Percentiles rank a stretch among this genome's conserved stretches.
Evolutionary conservation across 2,888 invertebrate genomes (phyloP).

Genomic region (Aspidapion aeneum): DNA sequence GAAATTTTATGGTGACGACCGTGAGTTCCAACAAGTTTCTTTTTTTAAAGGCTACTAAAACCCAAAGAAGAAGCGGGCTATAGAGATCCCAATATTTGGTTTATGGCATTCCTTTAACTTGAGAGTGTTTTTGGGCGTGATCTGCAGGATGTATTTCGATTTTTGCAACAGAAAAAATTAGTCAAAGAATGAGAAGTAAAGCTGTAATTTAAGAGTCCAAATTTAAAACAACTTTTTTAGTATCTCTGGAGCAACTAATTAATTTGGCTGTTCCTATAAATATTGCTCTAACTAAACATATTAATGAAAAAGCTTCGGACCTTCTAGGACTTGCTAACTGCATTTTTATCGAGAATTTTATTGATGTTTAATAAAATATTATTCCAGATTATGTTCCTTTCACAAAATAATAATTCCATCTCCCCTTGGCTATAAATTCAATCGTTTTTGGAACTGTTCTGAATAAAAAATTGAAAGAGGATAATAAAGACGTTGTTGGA

Average conservation of each 20-base stretch:
- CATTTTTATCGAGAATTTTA: too few species aligned
- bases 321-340: too few species aligned
- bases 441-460: background rate
- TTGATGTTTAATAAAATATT: conserved; percentile 35
- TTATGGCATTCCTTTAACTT: background rate
- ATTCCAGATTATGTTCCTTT: conserved; percentile 22
- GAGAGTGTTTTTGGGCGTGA: background rate
- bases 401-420: conserved; percentile 24
- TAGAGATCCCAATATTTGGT: background rate
- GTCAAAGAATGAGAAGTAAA: background rate
- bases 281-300: too few species aligned
- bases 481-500: too few species aligned
- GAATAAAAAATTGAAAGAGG: background rate
- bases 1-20: conserved; percentile 45
- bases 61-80: conserved; percentile 15
- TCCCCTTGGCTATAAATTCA: background rate
- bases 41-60: conserved; percentile 40
- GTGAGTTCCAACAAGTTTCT: conserved; percentile 44
- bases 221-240: too few species aligned
- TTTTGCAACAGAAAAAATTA: background rate
- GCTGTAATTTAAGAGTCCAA: too few species aligned
- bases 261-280: too few species aligned
- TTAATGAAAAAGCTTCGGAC: too few species aligned
- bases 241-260: too few species aligned
- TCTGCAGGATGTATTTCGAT: background rate